Percentiles rank a stretch among this genome's conserved stretches.
phyloP scores from a whole-genome alignment of 2,113 vertebrate genomes.

The Rhinoptilus africanus region DNA sequence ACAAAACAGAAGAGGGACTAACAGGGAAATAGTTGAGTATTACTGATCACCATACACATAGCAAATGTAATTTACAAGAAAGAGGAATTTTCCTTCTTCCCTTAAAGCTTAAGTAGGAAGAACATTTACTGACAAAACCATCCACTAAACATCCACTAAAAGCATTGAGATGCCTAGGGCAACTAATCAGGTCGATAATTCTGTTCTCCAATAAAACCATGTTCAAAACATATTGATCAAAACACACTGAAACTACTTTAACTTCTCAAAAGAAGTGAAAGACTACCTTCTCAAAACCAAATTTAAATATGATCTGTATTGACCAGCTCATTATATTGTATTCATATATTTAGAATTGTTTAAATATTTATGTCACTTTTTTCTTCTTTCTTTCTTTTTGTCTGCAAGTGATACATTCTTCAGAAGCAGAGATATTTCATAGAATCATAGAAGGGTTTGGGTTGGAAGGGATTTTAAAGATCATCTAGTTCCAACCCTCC shows the following conservation, averaged over 20 bases:
- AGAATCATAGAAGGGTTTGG: not conserved
- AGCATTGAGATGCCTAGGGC: not conserved
- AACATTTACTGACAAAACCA: not conserved
- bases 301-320: not conserved
- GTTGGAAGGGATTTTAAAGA: not conserved
- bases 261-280: not conserved
- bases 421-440: not conserved
- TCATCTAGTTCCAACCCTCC: not conserved
- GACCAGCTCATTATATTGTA: rapidly evolving
- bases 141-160: not conserved
- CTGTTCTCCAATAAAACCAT: not conserved
- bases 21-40: not conserved
- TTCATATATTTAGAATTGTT: not conserved
- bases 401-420: not conserved
- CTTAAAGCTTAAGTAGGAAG: not conserved
- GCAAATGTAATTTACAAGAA: not conserved
- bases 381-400: too few species aligned
- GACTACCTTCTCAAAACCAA: not conserved
- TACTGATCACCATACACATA: not conserved
- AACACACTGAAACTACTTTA: not conserved
- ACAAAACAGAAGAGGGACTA: not conserved
- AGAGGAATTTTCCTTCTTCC: not conserved
- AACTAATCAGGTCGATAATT: not conserved
- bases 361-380: not conserved
- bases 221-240: not conserved